Conservation (phyloP, 2,113 vertebrate species). For the Carassius auratus region DNA sequence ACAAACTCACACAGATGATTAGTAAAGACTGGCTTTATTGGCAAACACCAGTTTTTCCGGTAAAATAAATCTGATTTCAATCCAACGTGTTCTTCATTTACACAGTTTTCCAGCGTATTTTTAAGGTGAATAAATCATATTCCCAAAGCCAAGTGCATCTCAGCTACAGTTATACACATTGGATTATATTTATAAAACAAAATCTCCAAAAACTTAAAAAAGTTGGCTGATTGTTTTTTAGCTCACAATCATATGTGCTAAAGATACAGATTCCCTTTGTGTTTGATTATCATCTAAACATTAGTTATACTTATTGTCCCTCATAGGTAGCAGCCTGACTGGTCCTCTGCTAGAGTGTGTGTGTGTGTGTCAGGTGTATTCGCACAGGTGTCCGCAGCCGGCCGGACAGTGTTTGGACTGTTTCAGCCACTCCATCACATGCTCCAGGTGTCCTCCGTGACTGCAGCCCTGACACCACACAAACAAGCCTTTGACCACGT, state of each 20-base stretch:
- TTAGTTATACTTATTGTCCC: conserved; percentile 3
- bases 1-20: neutral
- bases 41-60: neutral
- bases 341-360: neutral
- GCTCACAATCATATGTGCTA: neutral
- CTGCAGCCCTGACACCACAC: conserved; percentile 99
- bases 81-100: neutral
- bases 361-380: conserved; percentile 85
- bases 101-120: neutral
- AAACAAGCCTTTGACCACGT: conserved; percentile 96
- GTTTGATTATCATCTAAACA: conserved; percentile 18
- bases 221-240: conserved; percentile 7
- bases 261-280: neutral
- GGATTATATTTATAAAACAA: neutral
- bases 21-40: neutral
- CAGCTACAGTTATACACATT: neutral
- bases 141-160: neutral
- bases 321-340: neutral
- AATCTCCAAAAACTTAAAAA: neutral
- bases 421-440: conserved; percentile 97
- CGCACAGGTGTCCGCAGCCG: conserved; percentile 94
- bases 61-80: conserved; percentile 19
- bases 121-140: neutral
- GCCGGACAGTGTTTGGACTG: conserved; percentile 90
- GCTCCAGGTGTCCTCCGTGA: conserved; percentile 93